phyloP scores from a whole-genome alignment of 1,140 invertebrate genomes.

The Stegodyphus dumicola region DNA sequence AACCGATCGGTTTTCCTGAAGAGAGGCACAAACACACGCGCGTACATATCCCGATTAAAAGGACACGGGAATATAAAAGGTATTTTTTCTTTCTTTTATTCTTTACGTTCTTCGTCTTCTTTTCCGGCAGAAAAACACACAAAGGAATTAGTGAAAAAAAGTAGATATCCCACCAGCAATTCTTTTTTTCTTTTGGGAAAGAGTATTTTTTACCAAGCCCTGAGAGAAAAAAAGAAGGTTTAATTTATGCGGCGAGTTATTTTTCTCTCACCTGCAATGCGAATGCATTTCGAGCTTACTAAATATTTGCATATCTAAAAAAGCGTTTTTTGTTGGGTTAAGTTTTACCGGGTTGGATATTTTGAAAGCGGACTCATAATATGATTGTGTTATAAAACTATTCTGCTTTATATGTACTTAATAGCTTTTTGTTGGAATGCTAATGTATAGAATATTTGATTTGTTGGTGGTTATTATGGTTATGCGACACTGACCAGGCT shows the following conservation, averaged over 20 bases:
- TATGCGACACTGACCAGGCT: no score
- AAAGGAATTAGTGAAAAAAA: slow-evolving; percentile 53
- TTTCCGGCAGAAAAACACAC: slow-evolving; percentile 45
- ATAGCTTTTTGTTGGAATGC: no score
- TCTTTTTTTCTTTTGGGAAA: neutral
- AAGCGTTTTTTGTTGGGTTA: neutral
- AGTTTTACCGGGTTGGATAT: no score
- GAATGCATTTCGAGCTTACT: neutral
- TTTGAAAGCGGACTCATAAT: no score
- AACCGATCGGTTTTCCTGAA: slow-evolving; percentile 39
- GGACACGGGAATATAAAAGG: slow-evolving; percentile 49
- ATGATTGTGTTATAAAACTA: no score
- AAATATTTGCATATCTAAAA: slow-evolving; percentile 49
- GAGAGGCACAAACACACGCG: slow-evolving; percentile 39
- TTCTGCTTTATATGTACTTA: no score
- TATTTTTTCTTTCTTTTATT: slow-evolving; percentile 16
- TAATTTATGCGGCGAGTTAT: slow-evolving; percentile 54
- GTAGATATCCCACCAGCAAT: neutral
- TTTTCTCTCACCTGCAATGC: slow-evolving; percentile 44
- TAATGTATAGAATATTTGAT: no score
- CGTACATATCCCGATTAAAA: slow-evolving; percentile 56
- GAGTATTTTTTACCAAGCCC: slow-evolving; percentile 14
- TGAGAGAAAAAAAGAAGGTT: slow-evolving; percentile 22
- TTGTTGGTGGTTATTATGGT: no score
- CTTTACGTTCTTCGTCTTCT: slow-evolving; percentile 26